Evolutionary conservation across 2,113 vertebrate genomes (phyloP).

Genomic region (Crocuta crocuta): DNA sequence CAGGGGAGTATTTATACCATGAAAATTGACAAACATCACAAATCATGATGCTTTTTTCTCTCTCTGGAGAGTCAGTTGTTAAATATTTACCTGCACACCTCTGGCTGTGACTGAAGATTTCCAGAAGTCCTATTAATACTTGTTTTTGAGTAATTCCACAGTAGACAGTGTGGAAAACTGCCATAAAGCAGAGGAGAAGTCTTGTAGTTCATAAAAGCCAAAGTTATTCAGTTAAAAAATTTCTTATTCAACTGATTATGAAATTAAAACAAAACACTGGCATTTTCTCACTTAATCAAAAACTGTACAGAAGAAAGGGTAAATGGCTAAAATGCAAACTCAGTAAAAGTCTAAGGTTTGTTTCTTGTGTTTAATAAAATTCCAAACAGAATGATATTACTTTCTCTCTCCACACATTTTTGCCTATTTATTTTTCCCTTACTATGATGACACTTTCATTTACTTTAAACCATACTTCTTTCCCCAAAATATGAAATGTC

Average conservation of each 20-base stretch:
- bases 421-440: slow-evolving; percentile 47
- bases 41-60: neutral
- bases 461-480: slow-evolving; percentile 65
- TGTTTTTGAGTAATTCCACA: neutral
- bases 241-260: neutral
- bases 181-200: neutral
- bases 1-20: neutral
- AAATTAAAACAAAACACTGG: neutral
- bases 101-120: neutral
- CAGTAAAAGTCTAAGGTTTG: neutral
- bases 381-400: neutral
- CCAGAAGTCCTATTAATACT: neutral
- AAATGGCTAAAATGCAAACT: neutral
- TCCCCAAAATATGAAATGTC: slow-evolving; percentile 75
- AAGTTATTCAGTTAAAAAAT: neutral
- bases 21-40: neutral
- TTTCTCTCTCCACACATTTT: slow-evolving; percentile 52
- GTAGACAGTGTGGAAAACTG: neutral
- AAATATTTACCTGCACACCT: neutral
- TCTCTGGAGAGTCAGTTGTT: neutral
- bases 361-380: neutral
- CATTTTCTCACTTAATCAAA: neutral
- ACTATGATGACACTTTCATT: slow-evolving; percentile 59
- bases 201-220: neutral
- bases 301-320: neutral